A percentile compares a stretch with the other conserved stretches of the same genome.
Conservation (phyloP, 2,113 vertebrate genomes). For the Delphinapterus leucas region DNA sequence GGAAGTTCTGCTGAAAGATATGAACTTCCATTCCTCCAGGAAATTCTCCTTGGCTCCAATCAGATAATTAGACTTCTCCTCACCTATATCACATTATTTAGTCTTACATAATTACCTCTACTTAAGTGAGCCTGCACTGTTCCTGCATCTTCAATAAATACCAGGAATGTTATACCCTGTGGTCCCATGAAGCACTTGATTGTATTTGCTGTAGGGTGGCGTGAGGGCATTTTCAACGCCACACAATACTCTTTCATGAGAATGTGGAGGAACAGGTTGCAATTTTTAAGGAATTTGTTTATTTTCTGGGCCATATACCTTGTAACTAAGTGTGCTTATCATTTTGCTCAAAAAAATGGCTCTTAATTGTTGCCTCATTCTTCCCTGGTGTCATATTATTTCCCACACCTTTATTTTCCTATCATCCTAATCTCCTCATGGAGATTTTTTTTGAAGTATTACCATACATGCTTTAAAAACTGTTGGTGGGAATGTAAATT, state of each 20-base stretch:
- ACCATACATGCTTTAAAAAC: neutral
- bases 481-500: no score
- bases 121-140: neutral
- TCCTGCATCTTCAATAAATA: neutral
- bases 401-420: neutral
- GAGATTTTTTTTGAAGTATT: neutral
- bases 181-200: neutral
- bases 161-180: neutral
- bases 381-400: neutral
- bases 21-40: neutral
- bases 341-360: neutral
- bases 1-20: neutral
- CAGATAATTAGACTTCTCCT: neutral
- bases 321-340: neutral
- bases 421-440: neutral
- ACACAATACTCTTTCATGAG: neutral
- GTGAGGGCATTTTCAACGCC: accelerated
- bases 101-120: neutral
- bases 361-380: neutral
- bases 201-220: neutral
- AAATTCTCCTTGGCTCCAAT: neutral
- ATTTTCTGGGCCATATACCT: neutral
- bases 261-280: neutral
- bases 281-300: neutral
- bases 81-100: neutral